phyloP scores from a whole-genome alignment of 2,113 vertebrate species.

The Hystrix cristata region DNA sequence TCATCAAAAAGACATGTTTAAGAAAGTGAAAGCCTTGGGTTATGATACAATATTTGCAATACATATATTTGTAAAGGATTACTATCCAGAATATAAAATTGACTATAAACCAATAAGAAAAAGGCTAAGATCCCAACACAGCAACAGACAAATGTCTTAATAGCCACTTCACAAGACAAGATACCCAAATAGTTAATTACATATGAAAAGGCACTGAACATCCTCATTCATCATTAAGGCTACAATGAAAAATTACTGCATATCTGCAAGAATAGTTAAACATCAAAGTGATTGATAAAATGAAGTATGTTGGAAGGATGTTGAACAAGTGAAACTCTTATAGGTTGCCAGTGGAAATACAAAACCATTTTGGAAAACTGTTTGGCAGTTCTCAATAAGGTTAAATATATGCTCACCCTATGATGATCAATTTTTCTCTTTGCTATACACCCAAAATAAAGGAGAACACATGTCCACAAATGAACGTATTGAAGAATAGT shows the following conservation, averaged over 20 bases:
- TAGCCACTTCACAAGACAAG: not conserved
- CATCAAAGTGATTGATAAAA: not conserved
- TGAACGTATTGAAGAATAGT: not conserved
- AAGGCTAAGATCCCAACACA: slow-evolving; percentile 6
- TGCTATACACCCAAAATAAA: not conserved
- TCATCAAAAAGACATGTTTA: slow-evolving; percentile 62
- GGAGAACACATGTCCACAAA: not conserved
- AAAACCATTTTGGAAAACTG: not conserved
- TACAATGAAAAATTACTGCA: not conserved
- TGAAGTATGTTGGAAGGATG: not conserved
- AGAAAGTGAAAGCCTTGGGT: slow-evolving; percentile 47
- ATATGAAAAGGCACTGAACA: not conserved
- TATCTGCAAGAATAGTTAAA: not conserved
- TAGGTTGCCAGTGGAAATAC: not conserved
- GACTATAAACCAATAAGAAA: slow-evolving; percentile 7
- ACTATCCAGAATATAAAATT: slow-evolving; percentile 39
- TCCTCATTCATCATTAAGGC: not conserved
- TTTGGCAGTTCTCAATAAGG: not conserved
- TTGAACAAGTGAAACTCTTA: not conserved
- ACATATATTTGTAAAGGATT: slow-evolving; percentile 49
- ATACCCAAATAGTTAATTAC: not conserved
- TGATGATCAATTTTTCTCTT: not conserved
- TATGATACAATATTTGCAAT: slow-evolving; percentile 53
- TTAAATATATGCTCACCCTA: not conserved
- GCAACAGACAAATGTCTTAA: not conserved